These are phyloP conservation scores for Laothoe populi DNA, from an alignment of 2,888 invertebrate genomes.

Conservation along the genomic window DNA sequence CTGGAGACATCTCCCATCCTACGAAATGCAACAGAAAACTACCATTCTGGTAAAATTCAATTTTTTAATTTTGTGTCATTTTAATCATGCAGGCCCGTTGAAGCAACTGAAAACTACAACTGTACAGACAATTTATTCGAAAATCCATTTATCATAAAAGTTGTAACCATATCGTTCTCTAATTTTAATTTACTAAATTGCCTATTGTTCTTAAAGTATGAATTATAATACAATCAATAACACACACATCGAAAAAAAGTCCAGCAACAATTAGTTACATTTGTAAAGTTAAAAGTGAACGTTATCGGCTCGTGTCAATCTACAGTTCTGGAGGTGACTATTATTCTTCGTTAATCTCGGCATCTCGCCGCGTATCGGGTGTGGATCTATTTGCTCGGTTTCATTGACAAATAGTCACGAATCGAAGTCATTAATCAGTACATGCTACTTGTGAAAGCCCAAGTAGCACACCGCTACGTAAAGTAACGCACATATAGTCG, in stretches of 20 bases:
- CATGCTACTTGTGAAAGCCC: slow-evolving; percentile 18
- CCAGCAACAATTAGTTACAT: slow-evolving; percentile 1
- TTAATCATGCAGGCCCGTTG: too few species aligned
- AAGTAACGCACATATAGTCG: neutral
- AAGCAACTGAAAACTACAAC: too few species aligned
- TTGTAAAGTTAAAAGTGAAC: slow-evolving; percentile 35
- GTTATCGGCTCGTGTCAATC: slow-evolving; percentile 42
- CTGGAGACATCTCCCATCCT: too few species aligned
- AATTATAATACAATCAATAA: too few species aligned
- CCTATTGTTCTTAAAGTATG: too few species aligned
- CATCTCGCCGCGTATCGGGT: slow-evolving; percentile 31
- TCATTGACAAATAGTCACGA: slow-evolving; percentile 57
- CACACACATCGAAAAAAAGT: slow-evolving; percentile 25
- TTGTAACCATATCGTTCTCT: too few species aligned
- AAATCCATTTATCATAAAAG: too few species aligned
- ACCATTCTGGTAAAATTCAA: too few species aligned
- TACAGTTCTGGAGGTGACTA: slow-evolving; percentile 38
- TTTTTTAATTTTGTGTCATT: too few species aligned
- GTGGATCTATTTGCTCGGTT: slow-evolving; percentile 47
- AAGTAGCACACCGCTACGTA: neutral
- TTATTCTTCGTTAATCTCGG: slow-evolving; percentile 32
- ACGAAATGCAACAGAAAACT: too few species aligned
- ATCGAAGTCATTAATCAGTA: slow-evolving; percentile 51
- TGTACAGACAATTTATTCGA: too few species aligned
- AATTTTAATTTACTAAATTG: too few species aligned